Percentiles rank a stretch among this genome's conserved stretches.
phyloP scores from a whole-genome alignment of 2,113 vertebrate species.

The Sphaerodactylus townsendi region DNA sequence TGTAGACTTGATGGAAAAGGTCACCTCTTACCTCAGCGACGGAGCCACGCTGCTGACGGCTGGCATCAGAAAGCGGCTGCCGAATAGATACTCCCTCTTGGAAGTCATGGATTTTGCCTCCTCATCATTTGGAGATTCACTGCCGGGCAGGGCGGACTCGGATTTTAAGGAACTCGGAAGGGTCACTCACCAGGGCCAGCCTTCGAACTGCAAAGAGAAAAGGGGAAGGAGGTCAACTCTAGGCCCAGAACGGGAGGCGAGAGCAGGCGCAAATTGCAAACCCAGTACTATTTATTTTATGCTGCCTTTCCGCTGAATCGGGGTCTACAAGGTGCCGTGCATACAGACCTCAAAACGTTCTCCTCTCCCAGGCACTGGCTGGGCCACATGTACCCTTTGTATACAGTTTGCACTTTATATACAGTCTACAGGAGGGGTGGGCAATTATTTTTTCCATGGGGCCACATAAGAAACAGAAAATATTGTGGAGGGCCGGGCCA shows the following conservation, averaged over 20 bases:
- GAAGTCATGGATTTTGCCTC: conserved; percentile 11
- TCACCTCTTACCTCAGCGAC: conserved; percentile 58
- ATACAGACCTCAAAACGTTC: too few relatives aligned
- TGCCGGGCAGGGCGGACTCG: background rate
- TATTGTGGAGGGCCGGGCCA: too few relatives aligned
- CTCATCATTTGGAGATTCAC: background rate
- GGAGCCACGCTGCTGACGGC: background rate
- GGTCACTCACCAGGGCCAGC: conserved; percentile 32
- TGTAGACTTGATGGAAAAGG: fast-evolving
- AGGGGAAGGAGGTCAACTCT: background rate
- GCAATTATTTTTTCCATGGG: too few relatives aligned
- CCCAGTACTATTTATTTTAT: background rate
- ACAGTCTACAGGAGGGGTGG: too few relatives aligned
- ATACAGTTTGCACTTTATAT: too few relatives aligned
- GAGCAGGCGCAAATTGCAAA: background rate
- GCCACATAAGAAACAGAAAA: too few relatives aligned
- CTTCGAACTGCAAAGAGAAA: conserved; percentile 45
- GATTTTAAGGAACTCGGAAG: background rate
- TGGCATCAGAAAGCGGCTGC: background rate
- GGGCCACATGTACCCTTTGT: too few relatives aligned
- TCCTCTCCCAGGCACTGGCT: too few relatives aligned
- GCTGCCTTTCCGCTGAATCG: too few relatives aligned
- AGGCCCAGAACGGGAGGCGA: too few relatives aligned
- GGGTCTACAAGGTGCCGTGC: too few relatives aligned
- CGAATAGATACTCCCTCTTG: background rate